Conservation (phyloP, 1,140 invertebrate species). For the Cyphomyrmex costatus region DNA sequence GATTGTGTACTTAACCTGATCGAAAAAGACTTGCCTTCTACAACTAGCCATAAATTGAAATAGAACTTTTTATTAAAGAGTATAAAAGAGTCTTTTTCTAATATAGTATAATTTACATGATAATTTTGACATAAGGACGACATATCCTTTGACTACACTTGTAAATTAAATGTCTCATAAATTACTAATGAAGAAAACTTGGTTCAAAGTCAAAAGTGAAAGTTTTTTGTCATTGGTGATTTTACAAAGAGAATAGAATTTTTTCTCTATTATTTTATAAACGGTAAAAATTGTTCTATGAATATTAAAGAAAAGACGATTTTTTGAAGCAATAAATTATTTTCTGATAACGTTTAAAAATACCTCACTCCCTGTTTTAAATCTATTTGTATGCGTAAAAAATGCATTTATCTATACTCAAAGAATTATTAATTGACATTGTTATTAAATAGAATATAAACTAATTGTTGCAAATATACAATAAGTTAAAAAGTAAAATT, state of each 20-base stretch:
- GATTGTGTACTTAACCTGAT: background rate
- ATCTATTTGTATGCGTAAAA: background rate
- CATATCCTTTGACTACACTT: too few species aligned
- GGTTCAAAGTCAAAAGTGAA: background rate
- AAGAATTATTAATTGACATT: background rate
- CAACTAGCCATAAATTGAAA: too few species aligned
- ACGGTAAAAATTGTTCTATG: too few species aligned
- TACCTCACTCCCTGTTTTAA: background rate
- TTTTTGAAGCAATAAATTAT: too few species aligned
- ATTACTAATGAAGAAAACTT: background rate
- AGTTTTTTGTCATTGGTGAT: background rate
- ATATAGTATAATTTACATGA: too few species aligned
- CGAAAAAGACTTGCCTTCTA: background rate
- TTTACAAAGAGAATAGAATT: background rate
- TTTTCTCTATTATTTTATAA: background rate
- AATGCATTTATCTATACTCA: slow-evolving; percentile 1
- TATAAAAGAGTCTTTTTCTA: too few species aligned
- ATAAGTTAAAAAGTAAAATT: background rate
- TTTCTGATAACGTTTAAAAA: too few species aligned
- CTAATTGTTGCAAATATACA: background rate
- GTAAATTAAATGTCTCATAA: background rate
- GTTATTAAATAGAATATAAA: background rate
- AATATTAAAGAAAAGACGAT: too few species aligned
- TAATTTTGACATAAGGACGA: too few species aligned
- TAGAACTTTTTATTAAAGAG: too few species aligned